Evolutionary conservation across 1,140 invertebrate genomes (phyloP).

Genomic region (Adelges cooleyi): DNA sequence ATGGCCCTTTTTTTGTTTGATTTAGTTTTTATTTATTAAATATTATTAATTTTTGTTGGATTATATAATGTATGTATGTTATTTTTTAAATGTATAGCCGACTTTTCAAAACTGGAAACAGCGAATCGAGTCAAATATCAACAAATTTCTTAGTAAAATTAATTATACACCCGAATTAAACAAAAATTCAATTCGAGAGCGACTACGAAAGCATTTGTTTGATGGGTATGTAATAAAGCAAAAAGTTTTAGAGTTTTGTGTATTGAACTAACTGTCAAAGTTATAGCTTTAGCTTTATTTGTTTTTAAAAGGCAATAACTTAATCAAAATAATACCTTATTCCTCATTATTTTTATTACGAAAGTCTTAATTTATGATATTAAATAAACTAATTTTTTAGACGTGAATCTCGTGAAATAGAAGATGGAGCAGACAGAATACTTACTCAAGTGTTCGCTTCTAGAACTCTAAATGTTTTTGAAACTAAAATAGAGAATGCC

Average conservation of each 20-base stretch:
- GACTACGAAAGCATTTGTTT: conserved; percentile 10
- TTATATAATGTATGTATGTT: background rate
- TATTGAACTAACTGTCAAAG: too few species aligned
- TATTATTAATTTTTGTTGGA: background rate
- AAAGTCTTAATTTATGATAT: too few species aligned
- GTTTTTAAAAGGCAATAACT: too few species aligned
- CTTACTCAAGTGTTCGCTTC: conserved; percentile 1
- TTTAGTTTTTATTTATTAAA: too few species aligned
- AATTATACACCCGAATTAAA: conserved; percentile 5
- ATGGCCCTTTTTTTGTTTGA: too few species aligned
- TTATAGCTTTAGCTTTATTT: too few species aligned
- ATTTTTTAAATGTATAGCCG: background rate
- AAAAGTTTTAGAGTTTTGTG: too few species aligned
- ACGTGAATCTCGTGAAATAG: background rate
- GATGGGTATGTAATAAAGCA: conserved; percentile 15
- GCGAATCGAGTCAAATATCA: conserved; percentile 1
- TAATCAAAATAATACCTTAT: too few species aligned
- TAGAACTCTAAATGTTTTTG: background rate
- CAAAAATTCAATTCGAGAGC: conserved; percentile 1
- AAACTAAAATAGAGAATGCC: conserved; percentile 2
- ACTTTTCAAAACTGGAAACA: conserved; percentile 19
- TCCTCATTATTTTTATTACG: too few species aligned
- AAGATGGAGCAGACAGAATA: conserved; percentile 20
- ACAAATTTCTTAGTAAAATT: background rate
- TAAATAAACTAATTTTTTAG: background rate